Conservation (phyloP, 2,888 invertebrate genomes). For the Atethmia centrago region DNA sequence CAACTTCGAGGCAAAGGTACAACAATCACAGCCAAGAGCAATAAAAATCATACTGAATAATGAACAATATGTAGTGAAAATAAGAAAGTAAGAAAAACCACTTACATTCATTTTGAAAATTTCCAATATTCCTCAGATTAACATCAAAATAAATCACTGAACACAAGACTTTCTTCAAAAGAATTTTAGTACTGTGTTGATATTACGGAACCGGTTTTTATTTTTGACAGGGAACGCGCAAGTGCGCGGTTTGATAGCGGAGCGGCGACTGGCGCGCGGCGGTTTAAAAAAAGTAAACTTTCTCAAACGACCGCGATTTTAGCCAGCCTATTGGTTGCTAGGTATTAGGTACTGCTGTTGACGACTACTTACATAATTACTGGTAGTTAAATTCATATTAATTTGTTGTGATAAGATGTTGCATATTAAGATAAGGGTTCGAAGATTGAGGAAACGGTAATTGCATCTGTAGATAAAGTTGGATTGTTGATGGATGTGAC, state of each 20-base stretch:
- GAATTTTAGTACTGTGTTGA: slow-evolving; percentile 59
- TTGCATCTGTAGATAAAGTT: background rate
- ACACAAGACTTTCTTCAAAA: slow-evolving; percentile 66
- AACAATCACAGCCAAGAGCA: slow-evolving; percentile 36
- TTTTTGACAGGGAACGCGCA: slow-evolving; percentile 48
- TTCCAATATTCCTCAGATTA: slow-evolving; percentile 62
- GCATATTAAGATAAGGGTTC: slow-evolving; percentile 8
- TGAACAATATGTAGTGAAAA: slow-evolving; percentile 54
- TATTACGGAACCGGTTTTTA: slow-evolving; percentile 62
- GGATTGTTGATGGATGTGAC: background rate
- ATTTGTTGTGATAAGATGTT: slow-evolving; percentile 36
- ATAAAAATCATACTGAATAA: slow-evolving; percentile 34
- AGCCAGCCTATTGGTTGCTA: slow-evolving; percentile 62
- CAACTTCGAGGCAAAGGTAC: slow-evolving; percentile 35
- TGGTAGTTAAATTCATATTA: slow-evolving; percentile 43
- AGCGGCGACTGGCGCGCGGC: slow-evolving; percentile 69
- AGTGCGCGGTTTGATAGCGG: slow-evolving; percentile 61
- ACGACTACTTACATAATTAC: slow-evolving; percentile 38
- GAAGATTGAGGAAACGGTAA: background rate
- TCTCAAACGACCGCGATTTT: slow-evolving; percentile 75
- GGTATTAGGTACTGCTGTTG: slow-evolving; percentile 38
- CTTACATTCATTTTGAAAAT: slow-evolving; percentile 66
- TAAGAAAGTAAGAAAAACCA: slow-evolving; percentile 47
- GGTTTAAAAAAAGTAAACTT: slow-evolving; percentile 73
- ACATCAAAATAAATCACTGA: slow-evolving; percentile 64